Base-by-base conservation (phyloP, 2,797 vertebrate genomes). In the Lepidocolaptes lacrymiger region DNA sequence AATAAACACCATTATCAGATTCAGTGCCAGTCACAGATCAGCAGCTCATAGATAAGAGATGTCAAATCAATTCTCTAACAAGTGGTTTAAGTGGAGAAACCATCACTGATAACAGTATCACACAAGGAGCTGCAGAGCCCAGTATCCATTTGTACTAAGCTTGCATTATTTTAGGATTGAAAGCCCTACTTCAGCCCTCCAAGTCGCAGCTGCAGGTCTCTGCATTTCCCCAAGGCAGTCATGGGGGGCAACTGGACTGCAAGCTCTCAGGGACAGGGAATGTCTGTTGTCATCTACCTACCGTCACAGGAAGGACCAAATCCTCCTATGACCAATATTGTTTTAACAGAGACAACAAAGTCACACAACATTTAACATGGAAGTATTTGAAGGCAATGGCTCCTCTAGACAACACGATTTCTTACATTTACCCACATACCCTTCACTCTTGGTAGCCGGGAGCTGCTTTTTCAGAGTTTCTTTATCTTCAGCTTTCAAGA, bases 391-490 rank as follows among this genome's bases (percentile, higher is more conserved):
- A 69, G 32, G 32, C 67, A 82, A 49, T 0, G 10, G 28, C 20
- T 84, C 44, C 59, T 63, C 39, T 19, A 51, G 32, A 41, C 52
- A 78, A 30, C 0, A 2, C 26, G 10, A 36, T 19, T 85, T 54
- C 14, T 66, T 43, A 20, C 12, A 28, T 9, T 63, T 63, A 16
- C 22, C 13, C 36, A 97, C 99, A 90, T 98, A 99, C 99, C 99
- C 99, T 95, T 99, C 99, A 18, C 88, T 98, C 97, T 99, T 99
- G 78, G 99, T 96, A 8, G 93, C 96, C 0, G 99, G 99, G 39
- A 99, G 99, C 92, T 98, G 98, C 97, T 98, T 98, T 97, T 99
- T 99, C n/a, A 99, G 98, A 63, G 98, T 97, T n/a, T 98, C 99
- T 94, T 99, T 98, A 96, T 99, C 99, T 80, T 99, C 99, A 2